Evolutionary conservation across 2,888 invertebrate genomes (phyloP), one percentile per base, ranked within the genome.

Genomic region (Ectemnius cavifrons): DNA sequence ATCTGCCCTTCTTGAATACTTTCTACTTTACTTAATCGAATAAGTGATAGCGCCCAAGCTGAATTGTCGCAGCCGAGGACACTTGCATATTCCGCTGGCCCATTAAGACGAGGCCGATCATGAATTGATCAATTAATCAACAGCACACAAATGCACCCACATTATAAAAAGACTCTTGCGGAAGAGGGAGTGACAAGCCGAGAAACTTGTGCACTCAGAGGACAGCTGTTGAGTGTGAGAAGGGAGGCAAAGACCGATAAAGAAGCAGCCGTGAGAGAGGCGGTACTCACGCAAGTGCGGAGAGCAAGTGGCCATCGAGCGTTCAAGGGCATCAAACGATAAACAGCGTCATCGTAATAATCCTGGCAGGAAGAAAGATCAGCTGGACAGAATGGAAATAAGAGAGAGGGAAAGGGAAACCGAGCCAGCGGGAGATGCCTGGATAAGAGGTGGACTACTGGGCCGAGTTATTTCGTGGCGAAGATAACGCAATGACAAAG

Each of bases 401-500:
- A 16, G 52, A 13, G 52, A 52, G 16, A 2, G n/a, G 47, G n/a
- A n/a, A 52, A 14, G 52, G 52, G 52, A 52, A 16, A 16, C 71
- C 5, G 16, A 6, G n/a, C 11, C 61, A 28, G 64, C 57, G 52
- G 16, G n/a, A 61, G 56, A 76, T 71, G 68, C 6, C 3, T 47
- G 47, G 69, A 76, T 67, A 72, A 60, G 20, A 14, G 52, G 72
- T 72, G 64, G 67, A 77, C 75, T 66, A 71, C 65, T 72, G 64
- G 37, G 37, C 63, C 61, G 69, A 18, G 75, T 76, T 75, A 76
- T 77, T 37, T 76, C 72, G 66, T 52, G 37, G 16, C 8, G 28
- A 27, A 58, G 76, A 76, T 77, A 82, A 78, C 37, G 37, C 79
- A 71, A 79, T 72, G 78, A 73, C 76, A 69, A 52, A 52, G 52